Conservation (phyloP, 2,888 invertebrate genomes). For the Meghimatium bilineatum region DNA sequence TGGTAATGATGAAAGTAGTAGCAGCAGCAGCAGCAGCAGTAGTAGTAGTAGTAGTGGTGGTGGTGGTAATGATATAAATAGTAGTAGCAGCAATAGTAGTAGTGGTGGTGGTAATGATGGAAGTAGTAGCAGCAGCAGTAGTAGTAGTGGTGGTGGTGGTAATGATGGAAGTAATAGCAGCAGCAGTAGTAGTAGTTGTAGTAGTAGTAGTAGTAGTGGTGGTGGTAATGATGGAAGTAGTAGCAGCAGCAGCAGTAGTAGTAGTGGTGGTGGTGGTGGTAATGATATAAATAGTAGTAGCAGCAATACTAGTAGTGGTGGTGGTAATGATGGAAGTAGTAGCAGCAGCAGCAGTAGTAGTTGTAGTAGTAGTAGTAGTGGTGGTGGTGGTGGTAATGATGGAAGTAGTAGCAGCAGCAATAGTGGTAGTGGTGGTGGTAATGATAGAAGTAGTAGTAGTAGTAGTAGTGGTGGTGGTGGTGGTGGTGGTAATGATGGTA, state of each 20-base stretch:
- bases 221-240: slow-evolving; percentile 17
- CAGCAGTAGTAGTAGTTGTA: slow-evolving; percentile 33
- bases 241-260: slow-evolving; percentile 27
- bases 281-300: too few relatives aligned
- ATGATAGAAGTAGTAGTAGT: too few relatives aligned
- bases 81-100: too few relatives aligned
- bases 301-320: too few relatives aligned
- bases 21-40: slow-evolving; percentile 25
- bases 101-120: slow-evolving; percentile 35
- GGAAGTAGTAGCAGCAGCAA: too few relatives aligned
- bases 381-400: neutral
- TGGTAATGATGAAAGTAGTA: slow-evolving; percentile 35
- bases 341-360: slow-evolving; percentile 19
- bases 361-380: slow-evolving; percentile 17
- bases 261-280: slow-evolving; percentile 17
- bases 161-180: slow-evolving; percentile 32
- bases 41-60: slow-evolving; percentile 33
- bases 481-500: too few relatives aligned
- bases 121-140: slow-evolving; percentile 43
- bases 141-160: slow-evolving; percentile 38
- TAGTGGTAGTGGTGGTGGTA: too few relatives aligned
- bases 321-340: slow-evolving; percentile 9
- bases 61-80: too few relatives aligned
- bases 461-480: too few relatives aligned
- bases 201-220: slow-evolving; percentile 38